phyloP scores from a whole-genome alignment of 2,113 vertebrate genomes.

The Alces alces region DNA sequence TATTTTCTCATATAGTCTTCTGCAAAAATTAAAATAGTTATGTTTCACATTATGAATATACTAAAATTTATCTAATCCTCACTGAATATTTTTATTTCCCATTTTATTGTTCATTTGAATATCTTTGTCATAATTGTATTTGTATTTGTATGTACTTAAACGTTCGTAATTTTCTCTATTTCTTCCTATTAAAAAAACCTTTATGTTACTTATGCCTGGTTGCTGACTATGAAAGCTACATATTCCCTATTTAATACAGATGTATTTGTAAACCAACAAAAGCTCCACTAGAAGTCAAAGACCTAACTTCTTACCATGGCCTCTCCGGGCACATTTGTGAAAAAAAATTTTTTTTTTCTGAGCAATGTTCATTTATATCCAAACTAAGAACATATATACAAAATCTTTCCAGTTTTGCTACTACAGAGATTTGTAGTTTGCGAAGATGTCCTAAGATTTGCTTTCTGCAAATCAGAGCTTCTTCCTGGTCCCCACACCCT shows the following conservation, averaged over 20 bases:
- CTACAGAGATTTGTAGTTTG: background rate
- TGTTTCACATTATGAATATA: background rate
- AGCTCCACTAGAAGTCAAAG: background rate
- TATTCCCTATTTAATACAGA: background rate
- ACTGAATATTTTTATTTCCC: background rate
- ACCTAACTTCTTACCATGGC: background rate
- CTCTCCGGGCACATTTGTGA: background rate
- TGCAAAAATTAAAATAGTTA: background rate
- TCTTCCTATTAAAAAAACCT: background rate
- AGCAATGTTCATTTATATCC: background rate
- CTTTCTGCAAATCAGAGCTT: background rate
- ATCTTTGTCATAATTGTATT: background rate
- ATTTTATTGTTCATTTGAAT: conserved; percentile 14
- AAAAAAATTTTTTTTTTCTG: background rate
- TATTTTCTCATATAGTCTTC: background rate
- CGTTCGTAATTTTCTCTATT: background rate
- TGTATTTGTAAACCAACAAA: background rate
- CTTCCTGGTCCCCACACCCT: background rate
- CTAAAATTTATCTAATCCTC: background rate
- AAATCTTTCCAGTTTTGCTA: background rate
- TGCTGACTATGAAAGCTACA: background rate
- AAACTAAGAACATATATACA: background rate
- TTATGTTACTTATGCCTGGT: background rate
- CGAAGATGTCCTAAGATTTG: background rate
- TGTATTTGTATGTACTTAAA: conserved; percentile 8